These are phyloP conservation scores for Eriocheir sinensis DNA, from an alignment of 1,140 invertebrate genomes.

Conservation along the genomic window DNA sequence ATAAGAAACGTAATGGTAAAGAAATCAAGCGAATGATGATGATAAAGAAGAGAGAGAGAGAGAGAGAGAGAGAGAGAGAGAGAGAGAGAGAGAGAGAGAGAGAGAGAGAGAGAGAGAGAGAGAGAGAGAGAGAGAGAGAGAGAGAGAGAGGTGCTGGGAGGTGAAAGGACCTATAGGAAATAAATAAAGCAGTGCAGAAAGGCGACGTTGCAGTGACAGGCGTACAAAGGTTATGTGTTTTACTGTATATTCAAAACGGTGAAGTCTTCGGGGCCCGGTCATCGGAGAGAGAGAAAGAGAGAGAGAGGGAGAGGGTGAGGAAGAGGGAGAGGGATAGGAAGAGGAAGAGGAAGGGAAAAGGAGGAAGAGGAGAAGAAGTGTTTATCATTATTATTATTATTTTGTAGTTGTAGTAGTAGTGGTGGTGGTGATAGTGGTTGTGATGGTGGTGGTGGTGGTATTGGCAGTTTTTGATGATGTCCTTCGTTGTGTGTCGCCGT, in stretches of 20 bases:
- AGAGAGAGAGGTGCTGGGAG: background rate
- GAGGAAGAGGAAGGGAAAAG: background rate
- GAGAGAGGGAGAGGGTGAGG: background rate
- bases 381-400: background rate
- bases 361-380: no score
- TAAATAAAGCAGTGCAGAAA: background rate
- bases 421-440: background rate
- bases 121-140: background rate
- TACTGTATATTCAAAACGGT: constrained; percentile 8
- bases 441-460: background rate
- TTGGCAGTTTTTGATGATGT: background rate
- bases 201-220: background rate
- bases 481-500: background rate
- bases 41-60: background rate
- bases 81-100: no score
- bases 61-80: no score
- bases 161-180: background rate
- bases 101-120: no score
- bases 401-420: background rate
- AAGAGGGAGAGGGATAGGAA: background rate
- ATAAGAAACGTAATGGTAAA: no score
- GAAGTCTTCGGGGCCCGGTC: background rate
- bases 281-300: constrained; percentile 13
- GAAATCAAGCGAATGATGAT: no score
- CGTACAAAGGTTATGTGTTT: background rate